phyloP scores from a whole-genome alignment of 2,113 vertebrate genomes.

The Corydoras sp. region DNA sequence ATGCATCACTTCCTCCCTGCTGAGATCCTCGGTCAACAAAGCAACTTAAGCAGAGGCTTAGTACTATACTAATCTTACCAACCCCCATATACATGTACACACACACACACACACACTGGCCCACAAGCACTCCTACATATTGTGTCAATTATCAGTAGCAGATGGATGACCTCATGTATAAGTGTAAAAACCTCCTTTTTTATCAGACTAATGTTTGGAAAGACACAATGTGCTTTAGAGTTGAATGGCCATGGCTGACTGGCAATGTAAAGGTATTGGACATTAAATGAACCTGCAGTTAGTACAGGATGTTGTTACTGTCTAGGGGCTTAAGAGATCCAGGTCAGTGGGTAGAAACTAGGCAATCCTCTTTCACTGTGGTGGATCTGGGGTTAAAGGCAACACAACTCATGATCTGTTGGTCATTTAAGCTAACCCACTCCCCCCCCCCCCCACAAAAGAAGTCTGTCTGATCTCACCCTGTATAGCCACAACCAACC shows the following conservation, averaged over 20 bases:
- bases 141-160: background rate
- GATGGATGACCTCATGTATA: background rate
- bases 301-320: conserved; percentile 29
- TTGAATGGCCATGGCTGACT: background rate
- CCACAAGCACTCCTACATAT: background rate
- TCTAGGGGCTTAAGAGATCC: conserved; percentile 49
- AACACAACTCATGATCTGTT: background rate
- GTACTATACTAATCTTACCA: conserved; percentile 1
- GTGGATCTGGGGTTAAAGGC: background rate
- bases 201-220: no score
- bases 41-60: conserved; percentile 38
- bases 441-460: conserved; percentile 3
- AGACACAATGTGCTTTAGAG: no score
- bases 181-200: no score
- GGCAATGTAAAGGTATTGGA: background rate
- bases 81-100: background rate
- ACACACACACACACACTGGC: conserved; percentile 1
- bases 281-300: conserved; percentile 14
- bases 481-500: background rate
- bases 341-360: conserved; percentile 41
- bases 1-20: conserved; percentile 36
- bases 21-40: conserved; percentile 15
- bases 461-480: conserved; percentile 14
- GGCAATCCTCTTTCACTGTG: conserved; percentile 20
- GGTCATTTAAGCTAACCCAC: background rate